Conservation (phyloP, 2,888 invertebrate genomes). For the Nemurella pictetii region DNA sequence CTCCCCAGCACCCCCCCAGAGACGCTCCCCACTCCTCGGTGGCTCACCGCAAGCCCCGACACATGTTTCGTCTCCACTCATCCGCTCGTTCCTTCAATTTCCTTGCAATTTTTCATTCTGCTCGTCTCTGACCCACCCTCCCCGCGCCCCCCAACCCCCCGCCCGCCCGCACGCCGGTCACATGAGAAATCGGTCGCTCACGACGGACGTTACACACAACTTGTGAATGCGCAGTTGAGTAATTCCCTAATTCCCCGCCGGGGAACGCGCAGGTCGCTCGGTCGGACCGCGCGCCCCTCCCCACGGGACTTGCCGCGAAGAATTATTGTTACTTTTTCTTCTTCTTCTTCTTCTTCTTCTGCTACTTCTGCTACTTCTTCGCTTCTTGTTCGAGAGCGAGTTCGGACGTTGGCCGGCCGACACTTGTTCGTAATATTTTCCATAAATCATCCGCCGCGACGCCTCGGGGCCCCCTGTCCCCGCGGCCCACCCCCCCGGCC, state of each 20-base stretch:
- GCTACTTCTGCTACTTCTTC: conserved; percentile 50
- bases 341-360: conserved; percentile 45
- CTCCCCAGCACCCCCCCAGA: conserved; percentile 35
- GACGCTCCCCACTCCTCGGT: conserved; percentile 22
- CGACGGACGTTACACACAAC: conserved; percentile 48
- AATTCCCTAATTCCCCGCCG: conserved; percentile 47
- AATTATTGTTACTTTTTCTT: conserved; percentile 50
- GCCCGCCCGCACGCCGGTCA: conserved; percentile 33
- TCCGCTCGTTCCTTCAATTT: conserved; percentile 46
- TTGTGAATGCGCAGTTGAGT: conserved; percentile 49
- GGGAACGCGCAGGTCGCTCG: conserved; percentile 38
- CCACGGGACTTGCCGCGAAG: conserved; percentile 47
- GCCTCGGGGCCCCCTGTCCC: neutral
- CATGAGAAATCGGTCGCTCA: conserved; percentile 43
- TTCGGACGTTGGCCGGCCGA: conserved; percentile 31
- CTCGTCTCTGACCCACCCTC: conserved; percentile 37
- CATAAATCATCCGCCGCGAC: conserved; percentile 53
- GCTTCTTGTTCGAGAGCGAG: conserved; percentile 11
- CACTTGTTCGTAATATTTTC: conserved; percentile 53
- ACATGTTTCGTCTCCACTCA: conserved; percentile 2
- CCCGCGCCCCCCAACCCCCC: conserved; percentile 16
- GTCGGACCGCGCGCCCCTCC: conserved; percentile 44
- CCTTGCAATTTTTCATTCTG: conserved; percentile 50
- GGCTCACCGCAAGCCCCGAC: too few species aligned
- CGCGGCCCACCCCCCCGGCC: neutral